Evolutionary conservation across 2,113 vertebrate genomes (phyloP).

Genomic region (Tragelaphus strepsiceros): DNA sequence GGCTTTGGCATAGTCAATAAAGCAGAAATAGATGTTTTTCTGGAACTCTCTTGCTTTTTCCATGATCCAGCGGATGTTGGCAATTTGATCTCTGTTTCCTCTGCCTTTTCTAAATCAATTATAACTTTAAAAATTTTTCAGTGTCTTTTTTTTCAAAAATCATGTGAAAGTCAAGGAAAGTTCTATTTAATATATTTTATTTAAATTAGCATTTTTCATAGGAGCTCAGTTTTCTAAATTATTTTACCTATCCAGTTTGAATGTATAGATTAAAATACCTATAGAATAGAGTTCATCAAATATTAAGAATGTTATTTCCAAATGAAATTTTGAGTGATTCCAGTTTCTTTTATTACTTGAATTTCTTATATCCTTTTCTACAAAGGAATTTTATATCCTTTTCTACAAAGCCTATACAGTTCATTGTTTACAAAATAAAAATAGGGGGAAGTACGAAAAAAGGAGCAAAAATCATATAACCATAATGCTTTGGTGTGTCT

Average conservation of each 20-base stretch:
- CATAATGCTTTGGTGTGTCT: neutral
- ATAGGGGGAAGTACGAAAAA: neutral
- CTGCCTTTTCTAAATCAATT: neutral
- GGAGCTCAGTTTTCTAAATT: conserved; percentile 15
- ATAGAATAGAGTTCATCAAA: neutral
- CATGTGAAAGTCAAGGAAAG: neutral
- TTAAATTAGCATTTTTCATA: neutral
- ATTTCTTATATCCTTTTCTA: neutral
- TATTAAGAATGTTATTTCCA: neutral
- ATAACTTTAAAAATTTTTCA: neutral
- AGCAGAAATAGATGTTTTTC: too few relatives aligned
- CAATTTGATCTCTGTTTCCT: too few relatives aligned
- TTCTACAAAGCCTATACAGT: neutral
- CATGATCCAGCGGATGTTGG: too few relatives aligned
- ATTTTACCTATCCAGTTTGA: neutral
- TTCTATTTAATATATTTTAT: neutral
- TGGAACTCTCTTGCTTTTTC: too few relatives aligned
- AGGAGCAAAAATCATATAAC: neutral
- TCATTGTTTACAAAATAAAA: neutral
- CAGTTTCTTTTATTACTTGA: neutral
- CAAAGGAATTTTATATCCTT: neutral
- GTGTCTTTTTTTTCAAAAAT: neutral
- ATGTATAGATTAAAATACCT: neutral
- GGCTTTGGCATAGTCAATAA: too few relatives aligned
- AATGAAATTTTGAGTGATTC: neutral